phyloP scores from a whole-genome alignment of 2,113 vertebrate genomes.

The Proteles cristata region DNA sequence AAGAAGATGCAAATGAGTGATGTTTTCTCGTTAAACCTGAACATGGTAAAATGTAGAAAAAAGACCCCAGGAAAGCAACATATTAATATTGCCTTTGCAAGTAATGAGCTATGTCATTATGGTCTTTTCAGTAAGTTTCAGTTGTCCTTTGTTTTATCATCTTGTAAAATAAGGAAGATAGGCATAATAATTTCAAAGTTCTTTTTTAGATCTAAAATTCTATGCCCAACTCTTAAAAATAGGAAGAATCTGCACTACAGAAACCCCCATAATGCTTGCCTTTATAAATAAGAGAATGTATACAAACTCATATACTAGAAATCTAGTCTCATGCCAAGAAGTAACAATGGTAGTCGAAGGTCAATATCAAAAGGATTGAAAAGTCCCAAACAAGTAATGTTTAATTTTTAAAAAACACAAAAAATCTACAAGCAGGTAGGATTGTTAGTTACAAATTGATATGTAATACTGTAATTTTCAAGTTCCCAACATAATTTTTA shows the following conservation, averaged over 20 bases:
- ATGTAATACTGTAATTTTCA: slow-evolving; percentile 1
- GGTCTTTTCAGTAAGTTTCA: neutral
- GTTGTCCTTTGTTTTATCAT: slow-evolving; percentile 41
- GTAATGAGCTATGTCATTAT: neutral
- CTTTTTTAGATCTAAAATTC: neutral
- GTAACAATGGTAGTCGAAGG: neutral
- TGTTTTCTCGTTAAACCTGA: slow-evolving; percentile 48
- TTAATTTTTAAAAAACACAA: neutral
- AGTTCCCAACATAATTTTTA: neutral
- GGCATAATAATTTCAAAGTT: slow-evolving; percentile 13
- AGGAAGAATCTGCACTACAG: neutral
- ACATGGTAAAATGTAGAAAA: neutral
- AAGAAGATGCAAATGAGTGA: slow-evolving; percentile 41
- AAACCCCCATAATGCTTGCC: neutral
- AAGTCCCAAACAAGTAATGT: neutral
- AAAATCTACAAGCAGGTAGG: neutral
- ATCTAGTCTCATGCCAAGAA: neutral
- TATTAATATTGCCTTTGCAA: slow-evolving; percentile 42
- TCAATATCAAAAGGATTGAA: neutral
- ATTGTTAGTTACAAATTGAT: neutral
- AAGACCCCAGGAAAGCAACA: neutral
- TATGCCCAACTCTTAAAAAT: neutral
- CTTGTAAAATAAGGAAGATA: neutral
- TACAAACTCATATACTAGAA: neutral
- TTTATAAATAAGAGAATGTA: neutral